phyloP scores from a whole-genome alignment of 2,113 vertebrate species.

The Cyanoderma ruficeps region DNA sequence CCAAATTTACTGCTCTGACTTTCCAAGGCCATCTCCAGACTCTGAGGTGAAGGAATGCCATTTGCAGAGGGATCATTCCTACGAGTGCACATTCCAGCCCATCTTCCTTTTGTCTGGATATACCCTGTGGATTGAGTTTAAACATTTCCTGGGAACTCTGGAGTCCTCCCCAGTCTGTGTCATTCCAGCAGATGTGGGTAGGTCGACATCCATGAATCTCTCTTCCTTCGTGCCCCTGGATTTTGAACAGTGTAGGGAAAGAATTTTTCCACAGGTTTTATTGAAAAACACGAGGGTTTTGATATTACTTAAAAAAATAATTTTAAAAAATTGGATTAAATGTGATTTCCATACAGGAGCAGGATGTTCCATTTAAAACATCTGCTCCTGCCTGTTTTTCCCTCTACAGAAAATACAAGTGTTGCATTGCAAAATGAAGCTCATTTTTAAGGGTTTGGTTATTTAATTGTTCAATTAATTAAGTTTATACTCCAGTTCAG shows the following conservation, averaged over 20 bases:
- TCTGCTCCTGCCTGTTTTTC: background rate
- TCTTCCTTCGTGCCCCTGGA: background rate
- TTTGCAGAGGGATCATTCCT: conserved; percentile 64
- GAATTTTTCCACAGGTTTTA: background rate
- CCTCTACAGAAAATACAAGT: too few species aligned
- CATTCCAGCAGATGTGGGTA: conserved; percentile 86
- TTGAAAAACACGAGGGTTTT: background rate
- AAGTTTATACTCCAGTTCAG: background rate
- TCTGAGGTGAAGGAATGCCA: conserved; percentile 73
- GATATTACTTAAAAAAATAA: background rate
- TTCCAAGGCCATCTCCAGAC: conserved; percentile 61
- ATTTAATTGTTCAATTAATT: background rate
- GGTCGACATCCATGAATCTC: conserved; percentile 5
- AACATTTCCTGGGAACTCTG: conserved; percentile 76
- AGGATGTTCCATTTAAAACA: background rate
- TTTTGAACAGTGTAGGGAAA: background rate
- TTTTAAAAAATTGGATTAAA: background rate
- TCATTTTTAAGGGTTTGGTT: background rate
- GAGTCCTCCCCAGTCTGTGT: conserved; percentile 83
- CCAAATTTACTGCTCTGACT: conserved; percentile 77
- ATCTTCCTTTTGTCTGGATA: conserved; percentile 86
- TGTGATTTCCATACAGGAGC: background rate
- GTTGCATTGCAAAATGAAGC: background rate
- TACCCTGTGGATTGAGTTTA: conserved; percentile 88
- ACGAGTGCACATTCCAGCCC: conserved; percentile 80